These are phyloP conservation scores for Erebia ligea DNA, from an alignment of 2,888 invertebrate species.

Conservation along the genomic window DNA sequence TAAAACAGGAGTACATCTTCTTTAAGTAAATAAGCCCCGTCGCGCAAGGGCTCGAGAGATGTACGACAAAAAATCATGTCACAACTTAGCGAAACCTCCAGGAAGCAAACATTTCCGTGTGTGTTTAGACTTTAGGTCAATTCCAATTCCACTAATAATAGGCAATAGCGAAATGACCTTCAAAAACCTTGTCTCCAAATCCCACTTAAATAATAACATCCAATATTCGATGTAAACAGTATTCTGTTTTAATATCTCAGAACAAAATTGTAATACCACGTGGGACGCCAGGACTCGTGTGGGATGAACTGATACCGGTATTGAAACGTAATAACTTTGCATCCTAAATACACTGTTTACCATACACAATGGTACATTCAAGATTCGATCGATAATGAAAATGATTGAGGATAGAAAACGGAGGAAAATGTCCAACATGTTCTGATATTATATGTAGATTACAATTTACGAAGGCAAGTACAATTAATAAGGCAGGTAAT, in stretches of 20 bases:
- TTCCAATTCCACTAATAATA: too few relatives aligned
- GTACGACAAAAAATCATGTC: too few relatives aligned
- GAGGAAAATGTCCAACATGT: neutral
- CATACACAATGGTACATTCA: constrained; percentile 2
- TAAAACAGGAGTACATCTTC: too few relatives aligned
- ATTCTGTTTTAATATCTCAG: constrained; percentile 22
- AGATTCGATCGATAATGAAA: neutral
- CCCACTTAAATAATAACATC: constrained; percentile 2
- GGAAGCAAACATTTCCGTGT: too few relatives aligned
- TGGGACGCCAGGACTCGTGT: constrained; percentile 34
- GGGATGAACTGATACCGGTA: constrained; percentile 29
- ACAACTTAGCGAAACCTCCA: too few relatives aligned
- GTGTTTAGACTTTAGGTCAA: too few relatives aligned
- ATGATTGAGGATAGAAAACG: neutral
- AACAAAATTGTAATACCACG: constrained; percentile 30
- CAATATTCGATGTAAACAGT: constrained; percentile 26
- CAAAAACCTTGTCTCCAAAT: constrained; percentile 14
- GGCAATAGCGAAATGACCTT: neutral
- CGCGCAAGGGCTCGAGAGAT: too few relatives aligned
- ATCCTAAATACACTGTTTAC: constrained; percentile 10
- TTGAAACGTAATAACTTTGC: constrained; percentile 11
- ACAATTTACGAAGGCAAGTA: too few relatives aligned
- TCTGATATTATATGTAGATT: too few relatives aligned
- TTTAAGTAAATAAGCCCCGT: too few relatives aligned
- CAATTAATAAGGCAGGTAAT: too few relatives aligned